Evolutionary conservation across 2,888 invertebrate species (phyloP), one percentile per base, ranked within the genome.

Genomic region (Melipona bicolor): DNA sequence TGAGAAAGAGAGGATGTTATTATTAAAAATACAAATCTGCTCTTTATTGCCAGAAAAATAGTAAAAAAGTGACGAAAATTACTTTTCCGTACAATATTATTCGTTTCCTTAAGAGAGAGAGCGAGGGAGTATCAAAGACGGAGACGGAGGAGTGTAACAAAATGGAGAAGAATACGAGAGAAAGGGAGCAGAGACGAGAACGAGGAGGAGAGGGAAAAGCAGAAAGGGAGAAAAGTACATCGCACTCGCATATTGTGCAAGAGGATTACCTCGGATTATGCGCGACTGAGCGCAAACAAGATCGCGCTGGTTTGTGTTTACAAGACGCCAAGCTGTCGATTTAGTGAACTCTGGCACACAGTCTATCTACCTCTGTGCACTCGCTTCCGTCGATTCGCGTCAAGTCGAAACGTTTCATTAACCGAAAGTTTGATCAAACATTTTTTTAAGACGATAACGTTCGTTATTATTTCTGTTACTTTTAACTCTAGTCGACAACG

Each of bases 241-340:
- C 88, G 90, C 89, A 85, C 86, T 90, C 91, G 92, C 92, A 92
- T 92, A 93, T 94, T 92, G 93, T 92, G 92, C 93, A 93, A 94
- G 93, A 91, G 93, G 94, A 94, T 94, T 94, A 94, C 92, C 91
- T 90, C 90, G 93, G 94, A 93, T 94, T 94, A 94, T 93, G 92
- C 92, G 92, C 93, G 93, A 92, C 92, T 92, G 92, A 93, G 92
- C 91, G 93, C 93, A 94, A 94, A 94, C 93, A 92, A 92, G 93
- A 94, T 94, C 92, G 92, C 91, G 87, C 90, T 91, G 90, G 92
- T 91, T 92, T 91, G 92, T 94, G 92, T 93, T 93, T 93, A 93
- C 93, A 92, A 93, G 93, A 93, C 91, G 92, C 92, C 93, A 92
- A 93, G 91, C 92, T 92, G 93, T 92, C 93, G 92, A 93, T 93